Conservation (phyloP, 2,113 vertebrate genomes). For the Gorsachius goisagi region DNA sequence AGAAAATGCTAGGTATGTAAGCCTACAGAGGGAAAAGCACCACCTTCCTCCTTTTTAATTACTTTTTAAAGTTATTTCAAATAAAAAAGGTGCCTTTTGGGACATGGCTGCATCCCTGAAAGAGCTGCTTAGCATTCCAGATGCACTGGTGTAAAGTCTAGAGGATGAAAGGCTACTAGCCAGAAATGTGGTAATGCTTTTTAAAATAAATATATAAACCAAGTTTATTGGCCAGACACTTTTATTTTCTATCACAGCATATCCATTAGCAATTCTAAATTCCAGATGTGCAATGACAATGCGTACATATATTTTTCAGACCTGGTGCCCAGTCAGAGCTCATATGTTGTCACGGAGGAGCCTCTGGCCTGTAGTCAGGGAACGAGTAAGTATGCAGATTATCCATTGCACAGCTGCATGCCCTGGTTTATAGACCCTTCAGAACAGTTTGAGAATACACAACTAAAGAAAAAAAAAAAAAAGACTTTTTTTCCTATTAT, state of each 20-base stretch:
- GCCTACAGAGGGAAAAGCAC: not conserved
- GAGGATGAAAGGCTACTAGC: slow-evolving; percentile 50
- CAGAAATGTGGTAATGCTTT: slow-evolving; percentile 70
- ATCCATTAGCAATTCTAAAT: slow-evolving; percentile 66
- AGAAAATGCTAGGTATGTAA: not conserved
- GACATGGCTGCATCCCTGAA: slow-evolving; percentile 10
- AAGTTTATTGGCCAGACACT: slow-evolving; percentile 69
- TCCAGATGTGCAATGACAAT: slow-evolving; percentile 67
- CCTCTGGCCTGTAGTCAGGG: slow-evolving; percentile 37
- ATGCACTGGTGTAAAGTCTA: slow-evolving; percentile 62
- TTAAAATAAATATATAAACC: slow-evolving; percentile 65
- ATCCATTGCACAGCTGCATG: slow-evolving; percentile 16
- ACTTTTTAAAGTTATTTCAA: not conserved
- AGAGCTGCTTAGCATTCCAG: slow-evolving; percentile 60
- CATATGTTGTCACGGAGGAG: slow-evolving; percentile 35
- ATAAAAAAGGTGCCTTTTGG: not conserved
- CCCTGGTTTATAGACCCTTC: not conserved
- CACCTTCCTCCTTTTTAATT: slow-evolving; percentile 14
- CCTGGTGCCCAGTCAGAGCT: slow-evolving; percentile 41
- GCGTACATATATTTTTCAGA: slow-evolving; percentile 35
- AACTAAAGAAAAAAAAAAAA: not conserved
- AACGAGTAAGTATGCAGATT: slow-evolving; percentile 1
- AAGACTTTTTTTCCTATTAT: not conserved
- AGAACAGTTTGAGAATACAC: not conserved
- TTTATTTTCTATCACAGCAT: slow-evolving; percentile 62